Evolutionary conservation across 2,888 invertebrate species (phyloP).

Genomic region (Selenia dentaria): DNA sequence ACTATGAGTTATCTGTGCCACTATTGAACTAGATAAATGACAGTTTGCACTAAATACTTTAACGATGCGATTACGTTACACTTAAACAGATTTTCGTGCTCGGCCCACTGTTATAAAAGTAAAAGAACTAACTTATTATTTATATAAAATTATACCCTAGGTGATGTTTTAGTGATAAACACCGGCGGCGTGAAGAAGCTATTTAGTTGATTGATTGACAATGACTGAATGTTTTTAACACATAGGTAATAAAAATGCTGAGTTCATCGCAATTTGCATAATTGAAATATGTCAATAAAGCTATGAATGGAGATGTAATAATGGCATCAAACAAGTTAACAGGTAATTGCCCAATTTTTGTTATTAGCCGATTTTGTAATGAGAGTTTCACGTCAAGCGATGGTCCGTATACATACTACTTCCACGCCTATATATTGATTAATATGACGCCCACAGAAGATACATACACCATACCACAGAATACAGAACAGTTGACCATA

Average conservation of each 20-base stretch:
- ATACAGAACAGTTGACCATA: constrained; percentile 1
- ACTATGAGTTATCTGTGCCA: no score
- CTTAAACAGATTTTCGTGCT: no score
- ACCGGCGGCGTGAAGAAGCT: constrained; percentile 14
- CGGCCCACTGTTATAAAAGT: no score
- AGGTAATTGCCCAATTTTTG: background rate
- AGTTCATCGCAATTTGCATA: constrained; percentile 14
- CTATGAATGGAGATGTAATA: background rate
- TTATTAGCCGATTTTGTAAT: constrained; percentile 4
- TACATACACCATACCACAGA: background rate
- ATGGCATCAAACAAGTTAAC: constrained; percentile 2
- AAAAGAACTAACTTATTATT: no score
- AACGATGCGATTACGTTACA: no score
- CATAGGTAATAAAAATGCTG: constrained; percentile 7
- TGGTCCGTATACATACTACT: background rate
- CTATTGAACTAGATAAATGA: no score
- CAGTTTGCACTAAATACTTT: no score
- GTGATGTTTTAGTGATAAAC: constrained; percentile 16
- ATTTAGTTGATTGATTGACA: constrained; percentile 21
- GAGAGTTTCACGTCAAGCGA: no score
- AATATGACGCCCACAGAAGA: background rate
- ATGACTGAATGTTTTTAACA: no score
- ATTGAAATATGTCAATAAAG: constrained; percentile 8
- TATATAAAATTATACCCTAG: no score
- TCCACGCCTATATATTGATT: background rate